Evolutionary conservation across 2,888 invertebrate genomes (phyloP).

Genomic region (Aspidiotus destructor): DNA sequence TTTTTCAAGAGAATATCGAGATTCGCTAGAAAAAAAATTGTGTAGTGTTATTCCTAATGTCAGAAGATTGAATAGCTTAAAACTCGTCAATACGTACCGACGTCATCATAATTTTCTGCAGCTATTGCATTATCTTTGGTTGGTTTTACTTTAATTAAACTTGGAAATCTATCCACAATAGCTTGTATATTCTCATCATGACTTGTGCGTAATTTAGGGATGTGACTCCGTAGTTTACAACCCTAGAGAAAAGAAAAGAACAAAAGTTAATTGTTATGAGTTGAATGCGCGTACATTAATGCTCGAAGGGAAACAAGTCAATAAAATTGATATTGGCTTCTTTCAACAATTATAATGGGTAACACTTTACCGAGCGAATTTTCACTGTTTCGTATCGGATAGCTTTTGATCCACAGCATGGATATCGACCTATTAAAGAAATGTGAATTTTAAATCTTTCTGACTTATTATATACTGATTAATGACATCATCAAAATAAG

Average conservation of each 20-base stretch:
- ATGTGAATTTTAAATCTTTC: background rate
- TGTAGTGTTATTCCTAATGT: background rate
- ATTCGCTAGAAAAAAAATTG: slow-evolving; percentile 10
- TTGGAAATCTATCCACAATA: slow-evolving; percentile 26
- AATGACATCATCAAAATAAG: background rate
- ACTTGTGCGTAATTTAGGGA: slow-evolving; percentile 26
- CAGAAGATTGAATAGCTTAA: background rate
- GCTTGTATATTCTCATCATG: slow-evolving; percentile 26
- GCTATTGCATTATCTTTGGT: slow-evolving; percentile 17
- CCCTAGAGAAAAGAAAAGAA: slow-evolving; percentile 27
- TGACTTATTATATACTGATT: no score
- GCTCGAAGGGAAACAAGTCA: no score
- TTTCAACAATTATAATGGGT: slow-evolving; percentile 1
- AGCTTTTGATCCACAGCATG: slow-evolving; percentile 80
- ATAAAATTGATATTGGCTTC: no score
- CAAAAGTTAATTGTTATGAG: no score
- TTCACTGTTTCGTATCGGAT: slow-evolving; percentile 66
- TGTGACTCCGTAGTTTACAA: slow-evolving; percentile 35
- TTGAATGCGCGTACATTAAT: no score
- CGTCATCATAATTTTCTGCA: slow-evolving; percentile 4
- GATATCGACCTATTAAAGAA: slow-evolving; percentile 49
- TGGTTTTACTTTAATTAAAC: slow-evolving; percentile 24
- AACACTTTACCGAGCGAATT: slow-evolving; percentile 48
- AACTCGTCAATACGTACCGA: background rate
- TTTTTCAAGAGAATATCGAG: slow-evolving; percentile 21